These are phyloP conservation scores for Zaprionus lachaisei DNA, from an alignment of 1,140 invertebrate species.

Conservation along the genomic window DNA sequence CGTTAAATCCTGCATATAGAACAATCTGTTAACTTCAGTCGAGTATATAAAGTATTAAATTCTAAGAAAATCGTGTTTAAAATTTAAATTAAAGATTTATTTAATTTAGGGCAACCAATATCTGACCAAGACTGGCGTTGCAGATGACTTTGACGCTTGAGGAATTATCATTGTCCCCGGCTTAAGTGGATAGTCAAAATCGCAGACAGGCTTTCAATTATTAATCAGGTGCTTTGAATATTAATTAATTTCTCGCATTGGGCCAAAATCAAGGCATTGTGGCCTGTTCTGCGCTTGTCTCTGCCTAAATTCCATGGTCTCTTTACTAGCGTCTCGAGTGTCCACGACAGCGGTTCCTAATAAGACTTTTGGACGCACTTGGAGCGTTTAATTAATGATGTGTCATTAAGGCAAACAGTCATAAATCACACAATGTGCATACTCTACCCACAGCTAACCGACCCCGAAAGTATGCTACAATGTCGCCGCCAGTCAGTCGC, in stretches of 20 bases:
- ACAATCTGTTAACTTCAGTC: neutral
- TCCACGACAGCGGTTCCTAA: slow-evolving; percentile 20
- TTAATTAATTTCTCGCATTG: slow-evolving; percentile 43
- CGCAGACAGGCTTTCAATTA: slow-evolving; percentile 8
- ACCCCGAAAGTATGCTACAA: slow-evolving; percentile 39
- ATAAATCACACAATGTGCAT: slow-evolving; percentile 62
- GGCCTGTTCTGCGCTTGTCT: neutral
- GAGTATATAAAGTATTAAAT: neutral
- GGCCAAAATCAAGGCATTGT: slow-evolving; percentile 11
- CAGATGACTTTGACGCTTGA: neutral
- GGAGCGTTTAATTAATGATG: slow-evolving; percentile 73
- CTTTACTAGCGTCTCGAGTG: slow-evolving; percentile 8
- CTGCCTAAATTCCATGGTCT: slow-evolving; percentile 21
- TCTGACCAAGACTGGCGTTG: neutral
- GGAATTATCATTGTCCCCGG: neutral
- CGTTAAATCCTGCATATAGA: neutral
- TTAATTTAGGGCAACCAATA: neutral
- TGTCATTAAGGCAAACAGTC: slow-evolving; percentile 60
- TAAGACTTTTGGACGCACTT: slow-evolving; percentile 64
- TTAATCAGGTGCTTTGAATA: slow-evolving; percentile 24
- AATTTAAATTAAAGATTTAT: neutral
- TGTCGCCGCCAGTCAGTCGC: slow-evolving; percentile 37
- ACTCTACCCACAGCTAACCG: neutral
- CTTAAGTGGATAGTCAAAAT: slow-evolving; percentile 6
- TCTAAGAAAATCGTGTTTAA: neutral